Base-by-base conservation (phyloP, 2,797 vertebrate genomes). In the Leucoraja ocellata region DNA sequence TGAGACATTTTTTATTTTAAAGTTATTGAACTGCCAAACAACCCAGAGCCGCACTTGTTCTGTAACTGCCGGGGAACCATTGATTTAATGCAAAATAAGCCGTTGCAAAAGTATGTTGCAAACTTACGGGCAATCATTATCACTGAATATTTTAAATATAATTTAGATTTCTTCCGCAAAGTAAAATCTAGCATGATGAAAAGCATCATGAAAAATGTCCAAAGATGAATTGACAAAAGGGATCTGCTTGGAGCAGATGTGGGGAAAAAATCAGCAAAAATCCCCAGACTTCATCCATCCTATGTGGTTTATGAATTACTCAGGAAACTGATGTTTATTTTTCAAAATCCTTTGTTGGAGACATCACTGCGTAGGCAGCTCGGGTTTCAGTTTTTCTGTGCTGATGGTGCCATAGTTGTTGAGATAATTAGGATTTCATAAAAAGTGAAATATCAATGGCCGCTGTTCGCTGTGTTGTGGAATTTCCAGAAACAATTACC, bases 361-460 rank as follows among this genome's bases (percentile, higher is more conserved):
- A 86, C 63, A 63, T 86, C 83, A 86, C 32, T 86, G 58, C 18
- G 63, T 74, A 5, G 28, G 58, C 83, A 32, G 58, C 32, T 86
- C 11, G 6, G 63, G 28, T 86, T 86, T 86, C 1, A 11, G 13
- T 25, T 84, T 58, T 8, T 4, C 28, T 86, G 25, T 63, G 32
- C 58, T 32, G 11, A 18, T 65, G 58, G 58, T 32, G 61, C 28
- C 13, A 65, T 16, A 16, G n/a, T 1, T 65, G 13, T 63, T 32
- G 83, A 65, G 54, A 54, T 83, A 83, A 83, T 63, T 86, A 61
- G 81, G 25, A 84, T 84, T 63, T 84, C 81, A 63, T 58, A 23
- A 61, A 14, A 32, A 84, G 21, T 77, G 9, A 78, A 78, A 86
- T n/a, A 28, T 11, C 58, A 63, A 86, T 65, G 13, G 58, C 13